These are phyloP conservation scores for Murina feae DNA, from an alignment of 2,113 vertebrate genomes.

Conservation along the genomic window DNA sequence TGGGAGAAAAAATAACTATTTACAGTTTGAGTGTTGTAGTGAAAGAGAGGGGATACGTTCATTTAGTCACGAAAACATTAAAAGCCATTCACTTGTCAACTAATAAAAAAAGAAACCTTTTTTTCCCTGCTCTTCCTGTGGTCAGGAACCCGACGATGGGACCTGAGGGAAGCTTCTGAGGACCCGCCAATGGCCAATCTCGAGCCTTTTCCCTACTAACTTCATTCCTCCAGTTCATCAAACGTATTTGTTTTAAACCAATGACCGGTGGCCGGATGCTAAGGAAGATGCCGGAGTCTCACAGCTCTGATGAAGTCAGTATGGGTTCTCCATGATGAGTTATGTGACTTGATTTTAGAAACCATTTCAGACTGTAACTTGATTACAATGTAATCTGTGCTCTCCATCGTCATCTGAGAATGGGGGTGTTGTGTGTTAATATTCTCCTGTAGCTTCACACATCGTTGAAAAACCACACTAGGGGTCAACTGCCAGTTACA, in stretches of 20 bases:
- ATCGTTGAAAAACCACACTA: background rate
- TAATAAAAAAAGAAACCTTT: background rate
- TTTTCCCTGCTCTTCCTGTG: background rate
- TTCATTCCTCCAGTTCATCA: background rate
- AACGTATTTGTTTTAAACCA: background rate
- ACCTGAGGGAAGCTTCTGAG: background rate
- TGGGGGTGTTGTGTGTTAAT: background rate
- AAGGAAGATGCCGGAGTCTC: background rate
- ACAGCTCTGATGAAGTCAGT: background rate
- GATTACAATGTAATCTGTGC: background rate
- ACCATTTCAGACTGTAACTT: background rate
- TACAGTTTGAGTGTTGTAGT: background rate
- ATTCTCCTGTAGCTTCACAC: background rate
- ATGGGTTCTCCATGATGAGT: background rate
- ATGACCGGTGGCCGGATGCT: background rate
- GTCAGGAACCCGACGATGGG: background rate
- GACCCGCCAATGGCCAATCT: background rate
- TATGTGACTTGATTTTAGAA: conserved; percentile 27
- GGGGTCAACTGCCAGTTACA: background rate
- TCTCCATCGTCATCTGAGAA: background rate
- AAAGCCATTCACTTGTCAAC: background rate
- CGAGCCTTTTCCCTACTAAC: background rate
- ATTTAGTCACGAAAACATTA: background rate
- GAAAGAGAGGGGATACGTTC: background rate
- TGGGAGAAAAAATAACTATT: background rate